Evolutionary conservation across 2,113 vertebrate species (phyloP), one percentile per base, ranked within the genome.

Genomic region (Paedocypris sp.): DNA sequence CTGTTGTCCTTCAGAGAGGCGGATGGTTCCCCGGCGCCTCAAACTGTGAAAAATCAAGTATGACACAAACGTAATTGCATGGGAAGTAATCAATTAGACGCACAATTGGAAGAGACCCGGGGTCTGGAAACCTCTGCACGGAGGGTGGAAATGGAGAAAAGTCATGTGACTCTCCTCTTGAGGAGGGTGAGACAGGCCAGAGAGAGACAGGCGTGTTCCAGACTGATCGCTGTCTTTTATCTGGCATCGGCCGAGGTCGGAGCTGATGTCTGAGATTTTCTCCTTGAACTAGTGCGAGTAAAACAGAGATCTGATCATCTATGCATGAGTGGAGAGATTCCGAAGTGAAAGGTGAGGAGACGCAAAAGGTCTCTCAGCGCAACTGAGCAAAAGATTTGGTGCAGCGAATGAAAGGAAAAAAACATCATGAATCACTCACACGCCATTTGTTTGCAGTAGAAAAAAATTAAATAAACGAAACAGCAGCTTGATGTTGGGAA

Each of bases 61-160:
- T 85, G 81, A 85, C 85, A 82, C 68, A 46, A 76, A 75, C 76
- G 77, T 85, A 84, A 85, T 85, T 85, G 83, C 81, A 82, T 80
- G 71, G 80, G 80, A 85, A 82, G 79, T 83, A 81, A 84, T 85
- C 82, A 83, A 83, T 85, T 84, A 83, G 79, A 74, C 78, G 75
- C 79, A 82, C 82, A 79, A 85, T 83, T 83, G 83, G 80, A 80
- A 73, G 77, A 78, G 78, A 84, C 80, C 83, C 66, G 57, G 74
- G 83, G 81, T 81, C 80, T 74, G 75, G 49, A 60, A 64, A 77
- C 80, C 80, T 80, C 78, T 70, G 79, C 73, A 71, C 66, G 73
- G 62, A 60, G 64, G 60, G 61, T 68, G 72, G 39, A 54, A 71
- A 77, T 75, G 77, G 77, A 71, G 68, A 58, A 61, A 73, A 78